Evolutionary conservation across 2,113 vertebrate genomes (phyloP).

Genomic region (Shinisaurus crocodilurus): DNA sequence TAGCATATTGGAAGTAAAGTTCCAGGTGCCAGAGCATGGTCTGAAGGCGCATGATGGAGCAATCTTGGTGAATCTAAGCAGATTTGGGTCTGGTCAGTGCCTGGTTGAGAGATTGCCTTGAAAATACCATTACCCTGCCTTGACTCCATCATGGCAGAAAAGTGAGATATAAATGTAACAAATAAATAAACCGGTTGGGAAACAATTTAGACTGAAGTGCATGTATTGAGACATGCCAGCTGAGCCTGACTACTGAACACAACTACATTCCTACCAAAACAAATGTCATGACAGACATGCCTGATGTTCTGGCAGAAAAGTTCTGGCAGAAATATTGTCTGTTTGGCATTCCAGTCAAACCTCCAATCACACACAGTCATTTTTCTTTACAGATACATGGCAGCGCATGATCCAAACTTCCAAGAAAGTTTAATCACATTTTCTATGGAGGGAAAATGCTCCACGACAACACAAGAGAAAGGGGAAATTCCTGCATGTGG

Average conservation of each 20-base stretch:
- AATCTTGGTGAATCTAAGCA: not conserved
- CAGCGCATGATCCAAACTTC: not conserved
- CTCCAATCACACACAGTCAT: not conserved
- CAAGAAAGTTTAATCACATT: not conserved
- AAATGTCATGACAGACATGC: not conserved
- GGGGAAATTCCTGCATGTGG: not conserved
- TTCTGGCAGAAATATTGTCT: conserved; percentile 13
- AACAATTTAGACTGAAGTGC: not conserved
- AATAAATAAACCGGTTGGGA: not conserved
- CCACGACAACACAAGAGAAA: not conserved
- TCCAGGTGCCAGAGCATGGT: not conserved
- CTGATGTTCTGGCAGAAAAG: not conserved
- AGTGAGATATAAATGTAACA: not conserved
- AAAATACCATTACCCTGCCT: not conserved
- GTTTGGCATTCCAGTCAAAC: not conserved
- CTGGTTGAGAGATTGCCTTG: not conserved
- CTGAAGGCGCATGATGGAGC: not conserved
- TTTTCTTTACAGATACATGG: not conserved
- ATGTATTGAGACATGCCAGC: not conserved
- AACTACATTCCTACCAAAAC: not conserved
- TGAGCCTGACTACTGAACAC: not conserved
- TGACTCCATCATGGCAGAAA: not conserved
- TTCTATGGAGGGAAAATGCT: not conserved
- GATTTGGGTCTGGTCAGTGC: no score
- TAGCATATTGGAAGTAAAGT: not conserved